These are phyloP conservation scores for Spinus pinus DNA, from an alignment of 2,797 vertebrate species.

Conservation along the genomic window DNA sequence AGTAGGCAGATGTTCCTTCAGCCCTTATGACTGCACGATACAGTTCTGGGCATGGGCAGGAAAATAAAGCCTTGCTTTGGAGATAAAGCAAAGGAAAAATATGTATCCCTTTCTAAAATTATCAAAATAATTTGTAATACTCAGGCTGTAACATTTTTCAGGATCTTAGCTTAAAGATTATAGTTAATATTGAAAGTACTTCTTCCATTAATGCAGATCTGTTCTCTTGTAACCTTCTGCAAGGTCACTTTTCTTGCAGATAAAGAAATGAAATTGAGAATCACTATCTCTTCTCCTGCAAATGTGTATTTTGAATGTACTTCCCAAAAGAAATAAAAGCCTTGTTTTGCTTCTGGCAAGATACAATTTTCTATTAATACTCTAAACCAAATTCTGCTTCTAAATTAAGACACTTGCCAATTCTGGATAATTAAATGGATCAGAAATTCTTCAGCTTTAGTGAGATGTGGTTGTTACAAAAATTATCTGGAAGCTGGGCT, in stretches of 20 bases:
- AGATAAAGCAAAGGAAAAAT: neutral
- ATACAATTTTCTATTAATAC: neutral
- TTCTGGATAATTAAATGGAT: neutral
- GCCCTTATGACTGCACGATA: neutral
- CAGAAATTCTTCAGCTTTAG: neutral
- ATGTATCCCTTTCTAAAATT: neutral
- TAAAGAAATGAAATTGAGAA: neutral
- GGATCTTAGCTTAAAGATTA: neutral
- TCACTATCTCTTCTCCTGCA: neutral
- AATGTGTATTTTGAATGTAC: neutral
- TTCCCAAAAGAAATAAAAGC: neutral
- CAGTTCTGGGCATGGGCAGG: neutral
- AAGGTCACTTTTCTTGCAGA: neutral
- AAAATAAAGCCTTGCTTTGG: neutral
- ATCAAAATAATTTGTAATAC: neutral
- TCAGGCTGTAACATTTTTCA: neutral
- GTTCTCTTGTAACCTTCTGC: neutral
- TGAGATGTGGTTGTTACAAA: neutral
- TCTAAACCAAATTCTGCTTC: neutral
- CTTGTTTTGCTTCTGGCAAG: neutral
- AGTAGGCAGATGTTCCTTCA: neutral
- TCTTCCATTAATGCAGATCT: neutral
- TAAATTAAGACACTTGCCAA: neutral
- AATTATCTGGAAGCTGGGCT: neutral
- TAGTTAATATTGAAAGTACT: neutral